Percentiles rank a stretch among this genome's conserved stretches.
Conservation (phyloP, 2,113 vertebrate genomes). For the Carollia perspicillata region DNA sequence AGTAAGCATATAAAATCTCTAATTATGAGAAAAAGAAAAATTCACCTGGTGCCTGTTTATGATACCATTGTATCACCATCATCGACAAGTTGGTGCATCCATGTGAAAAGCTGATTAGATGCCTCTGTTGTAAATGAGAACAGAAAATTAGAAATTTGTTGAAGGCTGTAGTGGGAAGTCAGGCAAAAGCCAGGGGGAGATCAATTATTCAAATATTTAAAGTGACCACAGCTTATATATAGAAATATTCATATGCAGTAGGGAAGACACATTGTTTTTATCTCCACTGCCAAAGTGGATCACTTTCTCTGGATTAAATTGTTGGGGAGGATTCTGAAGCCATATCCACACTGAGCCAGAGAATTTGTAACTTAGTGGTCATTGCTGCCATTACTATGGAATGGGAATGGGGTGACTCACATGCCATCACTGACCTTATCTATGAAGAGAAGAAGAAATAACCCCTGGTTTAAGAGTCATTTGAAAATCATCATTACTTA, state of each 20-base stretch:
- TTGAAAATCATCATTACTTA: background rate
- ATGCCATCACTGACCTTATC: background rate
- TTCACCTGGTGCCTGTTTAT: background rate
- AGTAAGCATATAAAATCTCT: background rate
- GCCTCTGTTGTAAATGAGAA: background rate
- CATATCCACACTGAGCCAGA: background rate
- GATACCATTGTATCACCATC: background rate
- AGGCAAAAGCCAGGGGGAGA: background rate
- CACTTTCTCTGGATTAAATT: background rate
- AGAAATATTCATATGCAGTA: background rate
- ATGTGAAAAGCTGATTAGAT: background rate
- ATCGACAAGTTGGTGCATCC: rapidly evolving
- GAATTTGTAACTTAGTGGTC: background rate
- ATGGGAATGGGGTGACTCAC: rapidly evolving
- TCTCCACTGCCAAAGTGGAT: background rate
- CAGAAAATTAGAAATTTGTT: too few species aligned
- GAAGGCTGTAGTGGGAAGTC: too few species aligned
- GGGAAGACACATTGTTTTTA: background rate
- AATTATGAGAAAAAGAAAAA: background rate
- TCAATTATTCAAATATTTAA: background rate
- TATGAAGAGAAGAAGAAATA: background rate
- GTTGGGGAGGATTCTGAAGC: background rate
- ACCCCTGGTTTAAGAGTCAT: background rate
- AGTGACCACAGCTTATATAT: background rate
- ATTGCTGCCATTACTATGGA: background rate